Conservation (phyloP, 2,888 invertebrate species). For the Hemaris fuciformis region DNA sequence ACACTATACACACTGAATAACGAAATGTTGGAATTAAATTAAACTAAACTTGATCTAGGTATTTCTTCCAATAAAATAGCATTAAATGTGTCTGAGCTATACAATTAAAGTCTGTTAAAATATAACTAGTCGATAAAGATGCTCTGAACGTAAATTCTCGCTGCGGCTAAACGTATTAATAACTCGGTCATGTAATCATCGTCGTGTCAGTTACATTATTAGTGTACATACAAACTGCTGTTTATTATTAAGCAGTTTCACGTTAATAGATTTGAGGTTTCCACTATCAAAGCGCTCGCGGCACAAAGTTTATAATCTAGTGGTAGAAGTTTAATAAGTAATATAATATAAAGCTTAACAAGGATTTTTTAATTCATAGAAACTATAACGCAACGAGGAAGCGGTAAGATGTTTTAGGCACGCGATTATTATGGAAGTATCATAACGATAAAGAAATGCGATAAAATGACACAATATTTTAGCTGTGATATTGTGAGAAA, state of each 20-base stretch:
- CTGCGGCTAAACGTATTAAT: not conserved
- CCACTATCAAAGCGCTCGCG: not conserved
- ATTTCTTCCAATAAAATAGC: not conserved
- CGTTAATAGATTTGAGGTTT: not conserved
- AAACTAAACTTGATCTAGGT: not conserved
- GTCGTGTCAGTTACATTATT: not conserved
- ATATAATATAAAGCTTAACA: too few relatives aligned
- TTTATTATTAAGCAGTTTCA: not conserved
- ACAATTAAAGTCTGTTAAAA: not conserved
- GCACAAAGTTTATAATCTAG: not conserved
- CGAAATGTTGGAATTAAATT: not conserved
- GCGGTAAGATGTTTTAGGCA: not conserved
- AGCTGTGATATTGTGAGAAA: not conserved
- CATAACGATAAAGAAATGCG: not conserved
- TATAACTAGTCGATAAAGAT: not conserved
- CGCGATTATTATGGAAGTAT: not conserved
- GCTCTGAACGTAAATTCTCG: slow-evolving; percentile 2
- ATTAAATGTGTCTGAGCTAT: not conserved
- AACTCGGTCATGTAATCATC: not conserved
- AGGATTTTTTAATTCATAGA: not conserved
- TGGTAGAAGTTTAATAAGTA: too few relatives aligned
- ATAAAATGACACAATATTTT: slow-evolving; percentile 6
- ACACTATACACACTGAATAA: not conserved
- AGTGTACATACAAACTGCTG: not conserved
- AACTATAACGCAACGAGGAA: not conserved